Conservation (phyloP, 2,888 invertebrate genomes). For the Thera britannica region DNA sequence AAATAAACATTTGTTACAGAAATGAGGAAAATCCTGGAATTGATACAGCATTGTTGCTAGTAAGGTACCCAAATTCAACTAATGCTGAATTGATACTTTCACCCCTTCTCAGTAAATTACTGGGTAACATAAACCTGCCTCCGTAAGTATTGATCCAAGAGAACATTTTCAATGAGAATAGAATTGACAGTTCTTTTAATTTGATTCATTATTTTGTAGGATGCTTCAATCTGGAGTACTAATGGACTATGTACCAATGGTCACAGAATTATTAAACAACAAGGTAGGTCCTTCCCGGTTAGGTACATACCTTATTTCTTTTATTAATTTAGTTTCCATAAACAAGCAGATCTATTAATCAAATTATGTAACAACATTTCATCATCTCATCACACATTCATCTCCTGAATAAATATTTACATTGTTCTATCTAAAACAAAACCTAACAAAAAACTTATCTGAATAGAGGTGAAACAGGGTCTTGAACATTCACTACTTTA, state of each 20-base stretch:
- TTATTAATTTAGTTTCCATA: neutral
- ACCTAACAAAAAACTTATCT: neutral
- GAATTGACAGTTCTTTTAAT: neutral
- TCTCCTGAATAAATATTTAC: neutral
- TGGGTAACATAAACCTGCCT: constrained; percentile 76
- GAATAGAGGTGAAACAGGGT: constrained; percentile 8
- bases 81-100: constrained; percentile 80
- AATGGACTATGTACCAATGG: constrained; percentile 84
- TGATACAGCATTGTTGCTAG: constrained; percentile 82
- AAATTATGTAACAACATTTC: no score
- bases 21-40: constrained; percentile 73
- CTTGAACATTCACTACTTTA: constrained; percentile 32
- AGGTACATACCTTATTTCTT: no score
- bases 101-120: constrained; percentile 72
- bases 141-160: constrained; percentile 61
- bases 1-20: constrained; percentile 46
- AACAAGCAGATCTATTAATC: neutral
- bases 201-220: constrained; percentile 52
- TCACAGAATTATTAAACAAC: constrained; percentile 80
- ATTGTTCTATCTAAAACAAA: neutral
- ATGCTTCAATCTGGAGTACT: constrained; percentile 82
- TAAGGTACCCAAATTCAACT: constrained; percentile 83
- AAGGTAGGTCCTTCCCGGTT: constrained; percentile 58
- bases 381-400: no score
- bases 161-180: neutral